phyloP scores from a whole-genome alignment of 64 coral and sea anemone genomes.

The Trachythela sp. region DNA sequence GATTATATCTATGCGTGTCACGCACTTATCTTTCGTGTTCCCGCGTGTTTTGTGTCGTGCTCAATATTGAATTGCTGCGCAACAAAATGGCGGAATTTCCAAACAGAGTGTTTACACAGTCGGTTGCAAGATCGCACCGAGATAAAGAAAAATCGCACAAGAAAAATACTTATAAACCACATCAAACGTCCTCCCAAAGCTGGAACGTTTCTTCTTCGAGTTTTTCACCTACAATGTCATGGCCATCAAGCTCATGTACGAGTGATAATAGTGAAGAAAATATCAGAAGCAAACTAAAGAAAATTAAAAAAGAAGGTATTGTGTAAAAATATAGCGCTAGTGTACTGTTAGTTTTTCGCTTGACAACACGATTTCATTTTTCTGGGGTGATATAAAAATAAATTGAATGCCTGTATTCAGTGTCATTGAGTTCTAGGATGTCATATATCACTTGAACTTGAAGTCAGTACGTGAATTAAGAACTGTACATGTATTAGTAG shows the following conservation, averaged over 20 bases:
- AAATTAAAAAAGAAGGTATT: slow-evolving; percentile 1
- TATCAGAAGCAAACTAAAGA: background rate
- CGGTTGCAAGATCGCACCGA: background rate
- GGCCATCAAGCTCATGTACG: background rate
- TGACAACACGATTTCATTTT: too few relatives aligned
- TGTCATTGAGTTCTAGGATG: too few relatives aligned
- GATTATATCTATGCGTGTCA: background rate
- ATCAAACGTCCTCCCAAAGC: background rate
- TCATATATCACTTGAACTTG: too few relatives aligned
- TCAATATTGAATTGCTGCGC: background rate
- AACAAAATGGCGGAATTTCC: slow-evolving; percentile 7
- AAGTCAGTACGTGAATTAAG: too few relatives aligned
- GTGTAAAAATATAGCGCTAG: too few relatives aligned
- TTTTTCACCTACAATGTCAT: background rate
- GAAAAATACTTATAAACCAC: background rate
- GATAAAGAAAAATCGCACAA: background rate
- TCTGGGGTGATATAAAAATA: too few relatives aligned
- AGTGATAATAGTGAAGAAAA: background rate
- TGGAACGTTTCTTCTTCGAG: background rate
- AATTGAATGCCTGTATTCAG: too few relatives aligned
- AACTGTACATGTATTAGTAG: too few relatives aligned
- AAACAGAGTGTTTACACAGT: background rate
- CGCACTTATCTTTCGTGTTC: background rate
- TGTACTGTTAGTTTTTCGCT: too few relatives aligned
- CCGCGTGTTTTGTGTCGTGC: background rate